Base-by-base conservation (phyloP, 1,140 invertebrate species). In the Drosophila ohnishii region DNA sequence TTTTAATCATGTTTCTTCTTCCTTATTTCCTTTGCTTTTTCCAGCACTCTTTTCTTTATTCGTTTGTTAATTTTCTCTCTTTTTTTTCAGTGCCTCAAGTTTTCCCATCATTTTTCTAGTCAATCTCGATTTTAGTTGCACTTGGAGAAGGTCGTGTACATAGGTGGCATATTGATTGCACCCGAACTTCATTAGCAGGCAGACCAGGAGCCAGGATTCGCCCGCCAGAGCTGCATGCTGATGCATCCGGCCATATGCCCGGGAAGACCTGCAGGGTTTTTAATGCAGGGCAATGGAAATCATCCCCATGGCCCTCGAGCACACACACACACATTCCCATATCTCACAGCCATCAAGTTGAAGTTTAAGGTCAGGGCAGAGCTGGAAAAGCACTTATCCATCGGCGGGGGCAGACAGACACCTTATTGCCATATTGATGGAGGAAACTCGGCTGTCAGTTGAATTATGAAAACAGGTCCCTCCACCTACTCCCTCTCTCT, bases 301-400 rank as follows among this genome's bases (percentile, higher is more conserved):
- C 56, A 74, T 50, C 56, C 64, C 60, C 55, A 14, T 53, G 30
- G 28, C 39, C 40, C n/a, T n/a, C 14, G 16, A 5, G 42, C 22
- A 14, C 14, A 25, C 35, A 32, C 35, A 32, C 53, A 40, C 16
- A 35, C 51, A 25, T 34, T 7, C 16, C 30, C 16, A 19, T 35
- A 53, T 34, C 32, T 48, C 25, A 13, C 16, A 9, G 50, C 30
- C 58, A 48, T 25, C 48, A 57, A 71, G 71, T 63, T 77, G 64
- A 88, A 84, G 84, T 88, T 88, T 80, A 88, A 88, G 84, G 84
- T 88, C 84, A 88, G 72, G 48, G 19, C 60, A 42, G 71, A 71
- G 66, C 60, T 53, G 55, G 62, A 69, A 87, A 87, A 80, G 69
- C 73, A 87, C 84, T 87, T 83, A 88, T n/a, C 19, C 19, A 5